Conservation (phyloP, 2,113 vertebrate species). For the Cercocebus atys region DNA sequence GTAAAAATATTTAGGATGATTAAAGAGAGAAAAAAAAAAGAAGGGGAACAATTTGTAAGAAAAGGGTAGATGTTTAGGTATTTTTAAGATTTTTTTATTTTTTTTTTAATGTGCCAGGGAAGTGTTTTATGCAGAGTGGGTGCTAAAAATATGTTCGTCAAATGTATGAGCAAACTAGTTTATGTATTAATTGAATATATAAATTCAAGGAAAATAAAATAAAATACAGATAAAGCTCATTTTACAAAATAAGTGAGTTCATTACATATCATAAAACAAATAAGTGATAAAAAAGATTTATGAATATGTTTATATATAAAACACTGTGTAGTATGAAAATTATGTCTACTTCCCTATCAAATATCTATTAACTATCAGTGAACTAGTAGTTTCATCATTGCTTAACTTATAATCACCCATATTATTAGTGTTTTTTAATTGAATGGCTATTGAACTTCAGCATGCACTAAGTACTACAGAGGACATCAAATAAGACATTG, state of each 20-base stretch:
- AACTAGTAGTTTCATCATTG: background rate
- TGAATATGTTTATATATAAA: background rate
- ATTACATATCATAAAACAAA: background rate
- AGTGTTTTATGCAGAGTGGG: background rate
- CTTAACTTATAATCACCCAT: constrained; percentile 29
- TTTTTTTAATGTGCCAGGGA: background rate
- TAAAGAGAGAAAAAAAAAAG: background rate
- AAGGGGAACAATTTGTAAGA: background rate
- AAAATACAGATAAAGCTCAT: constrained; percentile 2
- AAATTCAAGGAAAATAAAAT: background rate
- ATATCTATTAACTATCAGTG: background rate
- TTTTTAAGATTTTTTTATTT: background rate
- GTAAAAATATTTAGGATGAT: background rate
- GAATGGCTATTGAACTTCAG: constrained; percentile 27
- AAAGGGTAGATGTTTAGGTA: background rate
- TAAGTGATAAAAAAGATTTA: background rate
- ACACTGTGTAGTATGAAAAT: background rate
- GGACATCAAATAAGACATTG: constrained; percentile 55
- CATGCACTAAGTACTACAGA: background rate
- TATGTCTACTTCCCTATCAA: background rate
- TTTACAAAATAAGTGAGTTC: constrained; percentile 9
- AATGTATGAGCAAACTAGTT: background rate
- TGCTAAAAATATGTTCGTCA: background rate
- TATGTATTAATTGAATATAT: background rate
- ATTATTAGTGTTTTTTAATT: constrained; percentile 13